Base-by-base conservation (phyloP, 2,113 vertebrate species). In the Nyctibius bracteatus region DNA sequence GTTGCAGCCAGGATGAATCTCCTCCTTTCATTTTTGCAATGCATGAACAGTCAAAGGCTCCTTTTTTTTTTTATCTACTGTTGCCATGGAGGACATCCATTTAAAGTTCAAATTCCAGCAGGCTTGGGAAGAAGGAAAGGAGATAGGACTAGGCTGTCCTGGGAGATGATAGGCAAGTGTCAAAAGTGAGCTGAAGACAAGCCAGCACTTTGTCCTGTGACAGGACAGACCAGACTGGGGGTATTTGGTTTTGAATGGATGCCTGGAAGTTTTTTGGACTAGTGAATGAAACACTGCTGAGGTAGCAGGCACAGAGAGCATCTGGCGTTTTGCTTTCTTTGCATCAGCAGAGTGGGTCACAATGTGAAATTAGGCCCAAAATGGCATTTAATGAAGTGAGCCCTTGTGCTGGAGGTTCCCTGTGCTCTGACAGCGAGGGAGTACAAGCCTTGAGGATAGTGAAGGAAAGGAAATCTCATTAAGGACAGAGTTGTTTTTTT, bases 31-130 rank as follows among this genome's bases (percentile, higher is more conserved):
- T 96, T 85, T 66, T 87, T 6, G 81, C 75, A 86, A 97, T 5
- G 92, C 97, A 95, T 97, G 97, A 98, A 96, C 98, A 98, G 97
- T 98, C 98, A 98, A 98, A 98, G 97, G 92, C 93, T 96, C 84
- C 89, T 96, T 97, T 98, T 97, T 97, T 96, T 97, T 98, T 97
- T 97, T 97, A 97, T 97, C 97, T 97, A 94, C 98, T 98, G 98
- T 98, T 97, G 72, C 92, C 81, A 44, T 63, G 83, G 92, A 96
- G 91, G 97, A 91, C 74, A 12, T 97, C 97, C 98, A 97, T 97
- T 98, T 98, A 97, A 97, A 97, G 97, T 97, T 97, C 92, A 94
- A 96, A 97, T 97, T 98, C 98, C 98, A 94, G 93, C 92, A 96
- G 97, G 94, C 98, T 98, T 97, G 97, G 94, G 96, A 97, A 97